A percentile compares a stretch with the other conserved stretches of the same genome.
phyloP scores from a whole-genome alignment of 1,140 invertebrate genomes.

The Cydia amplana region DNA sequence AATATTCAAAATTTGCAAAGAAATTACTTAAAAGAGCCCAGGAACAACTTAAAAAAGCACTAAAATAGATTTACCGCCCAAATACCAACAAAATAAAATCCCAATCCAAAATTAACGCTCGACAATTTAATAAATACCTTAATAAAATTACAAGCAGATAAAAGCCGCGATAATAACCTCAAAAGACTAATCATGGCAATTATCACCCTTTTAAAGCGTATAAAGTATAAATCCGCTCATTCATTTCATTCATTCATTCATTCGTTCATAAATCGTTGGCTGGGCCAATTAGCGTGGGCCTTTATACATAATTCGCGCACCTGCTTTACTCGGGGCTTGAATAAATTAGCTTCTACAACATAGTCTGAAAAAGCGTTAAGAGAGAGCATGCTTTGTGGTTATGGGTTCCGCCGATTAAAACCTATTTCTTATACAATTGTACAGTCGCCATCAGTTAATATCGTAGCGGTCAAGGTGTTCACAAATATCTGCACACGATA shows the following conservation, averaged over 20 bases:
- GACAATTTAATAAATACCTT: neutral
- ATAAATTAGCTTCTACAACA: constrained; percentile 23
- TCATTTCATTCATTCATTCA: constrained; percentile 21
- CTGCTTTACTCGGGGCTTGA: constrained; percentile 7
- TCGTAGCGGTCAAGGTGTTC: too few species aligned
- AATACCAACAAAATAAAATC: too few species aligned
- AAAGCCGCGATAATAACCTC: neutral
- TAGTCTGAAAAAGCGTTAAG: neutral
- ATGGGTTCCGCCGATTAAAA: neutral
- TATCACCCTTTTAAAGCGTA: constrained; percentile 12
- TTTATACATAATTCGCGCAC: constrained; percentile 12
- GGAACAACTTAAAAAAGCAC: too few species aligned
- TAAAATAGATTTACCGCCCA: too few species aligned
- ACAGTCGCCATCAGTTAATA: too few species aligned
- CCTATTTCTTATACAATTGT: too few species aligned
- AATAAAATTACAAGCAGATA: constrained; percentile 3
- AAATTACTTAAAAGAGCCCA: too few species aligned
- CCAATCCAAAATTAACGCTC: neutral
- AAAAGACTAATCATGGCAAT: constrained; percentile 13
- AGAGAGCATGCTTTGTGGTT: neutral
- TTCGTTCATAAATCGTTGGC: constrained; percentile 26
- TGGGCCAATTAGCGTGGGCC: constrained; percentile 15
- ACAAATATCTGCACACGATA: too few species aligned
- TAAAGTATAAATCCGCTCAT: constrained; percentile 20
- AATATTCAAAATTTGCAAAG: too few species aligned